Evolutionary conservation across 2,113 vertebrate genomes (phyloP), one percentile per base, ranked within the genome.

Genomic region (Chloebia gouldiae): DNA sequence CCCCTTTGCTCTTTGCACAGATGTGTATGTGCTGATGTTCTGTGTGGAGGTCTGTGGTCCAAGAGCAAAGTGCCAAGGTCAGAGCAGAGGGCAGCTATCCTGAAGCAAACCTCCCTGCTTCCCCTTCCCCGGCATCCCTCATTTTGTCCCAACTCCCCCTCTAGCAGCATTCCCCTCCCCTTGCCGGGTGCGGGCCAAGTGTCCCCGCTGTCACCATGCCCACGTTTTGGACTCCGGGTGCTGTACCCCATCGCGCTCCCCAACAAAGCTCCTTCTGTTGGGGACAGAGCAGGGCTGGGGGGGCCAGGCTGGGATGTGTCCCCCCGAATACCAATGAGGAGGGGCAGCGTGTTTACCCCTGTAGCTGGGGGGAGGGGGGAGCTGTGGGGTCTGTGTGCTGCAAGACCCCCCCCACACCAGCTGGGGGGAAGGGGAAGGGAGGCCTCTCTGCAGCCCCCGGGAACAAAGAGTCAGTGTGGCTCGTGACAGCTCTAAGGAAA

Each of bases 381-480:
- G 54, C 77, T 23, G 68, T 1, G 1, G 87, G 86, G 76, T 85
- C 86, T 93, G 50, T 16, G 1, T 1, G 11, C 78, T 91, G 63
- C 56, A 33, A 84, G 77, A 42, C 57, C 2, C 56, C 57, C 61
- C 78, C 50, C 8, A 16, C 53, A 15, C 47, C 66, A 83, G 77
- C 76, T 7, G 11, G 45, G 45, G 69, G 80, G 78, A 64, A 1
- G 16, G 53, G 75, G 71, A 86, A 59, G 70, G 42, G 88, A 56
- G 82, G 88, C 90, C 96, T 77, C 37, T 3, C 37, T 1, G 11
- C 81, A 81, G 63, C 69, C 86, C 88, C 77, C 3, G 8, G 61
- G 75, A 97, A 97, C 96, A 97, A 97, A 96, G 96, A 95, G 90
- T 96, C 93, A 96, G 94, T 97, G 97, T 96, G 93, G 88, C 90